Evolutionary conservation across 2,888 invertebrate genomes (phyloP).

Genomic region (Altica lythri): DNA sequence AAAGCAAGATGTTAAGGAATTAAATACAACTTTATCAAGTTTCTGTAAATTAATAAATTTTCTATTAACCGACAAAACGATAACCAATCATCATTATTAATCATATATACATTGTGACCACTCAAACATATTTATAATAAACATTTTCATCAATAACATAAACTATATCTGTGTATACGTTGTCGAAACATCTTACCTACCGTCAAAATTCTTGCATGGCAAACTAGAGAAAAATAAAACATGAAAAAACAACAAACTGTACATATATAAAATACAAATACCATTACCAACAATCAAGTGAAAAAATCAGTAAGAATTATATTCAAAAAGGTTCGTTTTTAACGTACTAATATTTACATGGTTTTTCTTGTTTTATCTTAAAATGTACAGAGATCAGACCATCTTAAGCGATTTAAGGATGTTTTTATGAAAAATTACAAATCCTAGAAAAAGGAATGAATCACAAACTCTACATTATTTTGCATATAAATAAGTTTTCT

Average conservation of each 20-base stretch:
- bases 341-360: slow-evolving; percentile 21
- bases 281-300: slow-evolving; percentile 42
- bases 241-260: slow-evolving; percentile 36
- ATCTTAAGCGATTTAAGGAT: slow-evolving; percentile 37
- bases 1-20: too few species aligned
- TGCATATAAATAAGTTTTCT: slow-evolving; percentile 32
- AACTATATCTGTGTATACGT: slow-evolving; percentile 34
- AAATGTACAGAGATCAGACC: slow-evolving; percentile 41
- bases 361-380: slow-evolving; percentile 32
- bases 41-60: too few species aligned
- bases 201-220: slow-evolving; percentile 46
- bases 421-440: slow-evolving; percentile 39
- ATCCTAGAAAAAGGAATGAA: slow-evolving; percentile 34
- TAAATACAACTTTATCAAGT: too few species aligned
- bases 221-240: slow-evolving; percentile 38
- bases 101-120: slow-evolving; percentile 38
- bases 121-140: slow-evolving; percentile 41
- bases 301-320: slow-evolving; percentile 36
- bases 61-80: too few species aligned
- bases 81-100: slow-evolving; percentile 34
- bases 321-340: slow-evolving; percentile 37
- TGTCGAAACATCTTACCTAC: slow-evolving; percentile 33
- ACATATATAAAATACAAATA: slow-evolving; percentile 44
- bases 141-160: slow-evolving; percentile 45
- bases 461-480: slow-evolving; percentile 23